Evolutionary conservation across 2,113 vertebrate genomes (phyloP), one percentile per base, ranked within the genome.

Genomic region (Hypocryptadius cinnamomeus): DNA sequence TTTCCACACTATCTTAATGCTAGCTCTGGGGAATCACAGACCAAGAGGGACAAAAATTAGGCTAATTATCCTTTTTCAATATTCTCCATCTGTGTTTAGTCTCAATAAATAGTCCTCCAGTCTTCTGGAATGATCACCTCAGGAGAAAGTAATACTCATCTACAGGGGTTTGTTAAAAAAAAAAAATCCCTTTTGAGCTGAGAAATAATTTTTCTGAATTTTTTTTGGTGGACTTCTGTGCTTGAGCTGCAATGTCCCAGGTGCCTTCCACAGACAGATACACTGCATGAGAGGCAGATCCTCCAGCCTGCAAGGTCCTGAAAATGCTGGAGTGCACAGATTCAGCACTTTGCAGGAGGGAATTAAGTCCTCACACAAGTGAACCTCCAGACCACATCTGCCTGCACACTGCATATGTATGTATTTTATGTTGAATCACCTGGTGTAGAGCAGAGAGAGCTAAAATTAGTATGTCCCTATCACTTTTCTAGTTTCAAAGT

Each of bases 11-110:
- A 77, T 79, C 83, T 79, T 40, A 57, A 64, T 72, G 7, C 64
- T 48, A 54, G 47, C 94, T 94, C 94, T 79, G 54, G 93, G 91
- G 91, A 96, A 91, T 91, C 65, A 60, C 51, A 78, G 45, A 73
- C 25, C 45, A 73, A 90, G 12, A 8, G 2, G 7, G 57, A 25
- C 21, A 11, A 7, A 79, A 96, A 92, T 45, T 20, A 95, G 90
- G 91, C 51, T 95, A 95, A 95, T 96, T 95, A 94, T 24, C 18
- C 51, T 78, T 77, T 84, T 68, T 42, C 74, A 88, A 39, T 95
- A 96, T 92, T 91, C 40, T 57, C 40, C 37, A 80, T 74, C 47
- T 89, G 60, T 42, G 48, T 48, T 56, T 80, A 79, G 42, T 47
- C 82, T 93, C 74, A 96, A 79, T 95, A 91, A 80, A n/a, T 25